Evolutionary conservation across 1,140 invertebrate species (phyloP).

Genomic region (Myzus persicae): DNA sequence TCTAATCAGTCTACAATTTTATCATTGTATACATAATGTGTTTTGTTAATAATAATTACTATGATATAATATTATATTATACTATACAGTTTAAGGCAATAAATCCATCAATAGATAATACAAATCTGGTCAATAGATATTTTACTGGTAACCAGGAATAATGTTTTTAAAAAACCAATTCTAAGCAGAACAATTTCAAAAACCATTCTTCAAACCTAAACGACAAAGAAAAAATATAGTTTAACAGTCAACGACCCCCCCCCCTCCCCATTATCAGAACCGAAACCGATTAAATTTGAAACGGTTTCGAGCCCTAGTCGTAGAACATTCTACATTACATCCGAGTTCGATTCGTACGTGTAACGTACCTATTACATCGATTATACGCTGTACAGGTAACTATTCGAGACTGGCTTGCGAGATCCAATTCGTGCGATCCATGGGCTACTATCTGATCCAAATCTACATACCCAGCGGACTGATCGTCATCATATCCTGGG

Average conservation of each 20-base stretch:
- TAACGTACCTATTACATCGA: not conserved
- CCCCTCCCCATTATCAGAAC: no score
- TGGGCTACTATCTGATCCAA: slow-evolving; percentile 99
- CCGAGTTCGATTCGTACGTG: not conserved
- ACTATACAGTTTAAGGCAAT: not conserved
- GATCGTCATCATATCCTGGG: slow-evolving; percentile 98
- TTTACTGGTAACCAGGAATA: not conserved
- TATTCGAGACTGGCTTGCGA: slow-evolving; percentile 96
- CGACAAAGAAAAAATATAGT: not conserved
- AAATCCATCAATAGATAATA: not conserved
- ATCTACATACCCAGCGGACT: slow-evolving; percentile 98
- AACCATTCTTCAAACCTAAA: not conserved
- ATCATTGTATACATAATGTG: not conserved
- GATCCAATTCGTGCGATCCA: slow-evolving; percentile 95
- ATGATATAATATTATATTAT: not conserved
- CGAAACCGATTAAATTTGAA: not conserved
- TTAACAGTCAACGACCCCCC: no score
- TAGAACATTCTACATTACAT: not conserved
- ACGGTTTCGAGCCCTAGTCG: not conserved
- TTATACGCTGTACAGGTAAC: slow-evolving; percentile 76
- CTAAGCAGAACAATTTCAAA: not conserved
- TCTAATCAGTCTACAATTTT: not conserved
- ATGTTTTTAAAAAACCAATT: not conserved
- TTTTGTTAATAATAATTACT: not conserved
- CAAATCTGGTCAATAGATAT: not conserved